These are phyloP conservation scores for Blastobasis lacticolella DNA, from an alignment of 2,888 invertebrate genomes.

Conservation along the genomic window DNA sequence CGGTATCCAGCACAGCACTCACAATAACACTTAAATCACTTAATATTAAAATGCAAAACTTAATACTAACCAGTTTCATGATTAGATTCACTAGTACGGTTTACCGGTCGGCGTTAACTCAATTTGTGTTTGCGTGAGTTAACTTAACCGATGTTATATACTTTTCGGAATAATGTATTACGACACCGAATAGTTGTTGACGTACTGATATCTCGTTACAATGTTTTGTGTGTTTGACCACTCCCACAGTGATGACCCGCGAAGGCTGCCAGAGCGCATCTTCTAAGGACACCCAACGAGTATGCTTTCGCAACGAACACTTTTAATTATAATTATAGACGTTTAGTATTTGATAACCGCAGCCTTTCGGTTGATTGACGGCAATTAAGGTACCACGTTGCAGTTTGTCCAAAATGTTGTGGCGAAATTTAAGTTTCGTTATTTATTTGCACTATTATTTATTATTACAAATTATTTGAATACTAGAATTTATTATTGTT, in stretches of 20 bases:
- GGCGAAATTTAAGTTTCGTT: too few relatives aligned
- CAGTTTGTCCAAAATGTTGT: too few relatives aligned
- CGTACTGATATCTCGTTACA: slow-evolving; percentile 41
- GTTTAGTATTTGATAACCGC: slow-evolving; percentile 23
- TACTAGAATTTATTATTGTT: too few relatives aligned
- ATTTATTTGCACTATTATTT: too few relatives aligned
- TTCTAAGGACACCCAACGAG: slow-evolving; percentile 39
- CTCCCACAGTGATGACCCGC: slow-evolving; percentile 30
- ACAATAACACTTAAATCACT: slow-evolving; percentile 5
- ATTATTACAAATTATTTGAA: too few relatives aligned
- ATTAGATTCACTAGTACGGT: slow-evolving; percentile 26
- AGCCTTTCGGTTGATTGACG: slow-evolving; percentile 28
- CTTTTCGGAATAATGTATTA: slow-evolving; percentile 49
- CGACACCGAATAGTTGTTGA: slow-evolving; percentile 49
- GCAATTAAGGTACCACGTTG: slow-evolving; percentile 19
- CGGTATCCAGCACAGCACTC: too few relatives aligned
- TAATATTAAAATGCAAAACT: slow-evolving; percentile 7
- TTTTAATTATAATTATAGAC: slow-evolving; percentile 36
- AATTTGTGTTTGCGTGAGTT: slow-evolving; percentile 41
- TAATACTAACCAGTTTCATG: slow-evolving; percentile 52
- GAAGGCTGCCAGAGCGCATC: slow-evolving; percentile 35
- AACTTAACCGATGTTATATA: slow-evolving; percentile 51
- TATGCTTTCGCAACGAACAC: slow-evolving; percentile 35
- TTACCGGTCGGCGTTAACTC: slow-evolving; percentile 29
- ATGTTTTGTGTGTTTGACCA: slow-evolving; percentile 50